Conservation (phyloP, 2,888 invertebrate species). For the Cepaea hortensis region DNA sequence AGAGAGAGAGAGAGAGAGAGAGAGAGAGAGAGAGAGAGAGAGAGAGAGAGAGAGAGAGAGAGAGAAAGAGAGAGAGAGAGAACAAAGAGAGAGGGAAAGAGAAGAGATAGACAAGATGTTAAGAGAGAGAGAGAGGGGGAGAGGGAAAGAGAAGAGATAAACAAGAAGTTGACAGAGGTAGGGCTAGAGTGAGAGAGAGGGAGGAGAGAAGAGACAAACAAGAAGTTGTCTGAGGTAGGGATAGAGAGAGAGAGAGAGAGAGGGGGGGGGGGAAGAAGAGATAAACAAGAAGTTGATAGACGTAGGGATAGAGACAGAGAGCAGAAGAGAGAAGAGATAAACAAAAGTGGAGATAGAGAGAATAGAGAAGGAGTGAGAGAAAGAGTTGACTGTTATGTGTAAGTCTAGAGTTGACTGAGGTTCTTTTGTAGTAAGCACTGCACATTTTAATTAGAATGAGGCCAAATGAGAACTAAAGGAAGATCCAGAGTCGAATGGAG, state of each 20-base stretch:
- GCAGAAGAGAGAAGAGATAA: slow-evolving; percentile 27
- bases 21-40: slow-evolving; percentile 26
- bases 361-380: too few species aligned
- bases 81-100: slow-evolving; percentile 26
- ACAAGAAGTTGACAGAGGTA: slow-evolving; percentile 20
- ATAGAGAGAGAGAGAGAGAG: slow-evolving; percentile 12
- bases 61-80: not conserved
- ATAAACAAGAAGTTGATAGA: too few species aligned
- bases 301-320: not conserved
- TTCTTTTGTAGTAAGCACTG: too few species aligned
- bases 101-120: not conserved
- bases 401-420: too few species aligned
- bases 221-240: too few species aligned
- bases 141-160: slow-evolving; percentile 2
- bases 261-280: slow-evolving; percentile 15
- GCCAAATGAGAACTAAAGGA: too few species aligned
- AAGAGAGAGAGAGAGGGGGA: slow-evolving; percentile 30
- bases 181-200: slow-evolving; percentile 32
- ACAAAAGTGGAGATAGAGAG: too few species aligned
- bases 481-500: too few species aligned
- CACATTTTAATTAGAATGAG: too few species aligned
- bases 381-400: too few species aligned
- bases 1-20: slow-evolving; percentile 34
- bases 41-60: not conserved
- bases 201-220: slow-evolving; percentile 22